phyloP scores from a whole-genome alignment of 2,797 vertebrate species.

The Hybognathus amarus region DNA sequence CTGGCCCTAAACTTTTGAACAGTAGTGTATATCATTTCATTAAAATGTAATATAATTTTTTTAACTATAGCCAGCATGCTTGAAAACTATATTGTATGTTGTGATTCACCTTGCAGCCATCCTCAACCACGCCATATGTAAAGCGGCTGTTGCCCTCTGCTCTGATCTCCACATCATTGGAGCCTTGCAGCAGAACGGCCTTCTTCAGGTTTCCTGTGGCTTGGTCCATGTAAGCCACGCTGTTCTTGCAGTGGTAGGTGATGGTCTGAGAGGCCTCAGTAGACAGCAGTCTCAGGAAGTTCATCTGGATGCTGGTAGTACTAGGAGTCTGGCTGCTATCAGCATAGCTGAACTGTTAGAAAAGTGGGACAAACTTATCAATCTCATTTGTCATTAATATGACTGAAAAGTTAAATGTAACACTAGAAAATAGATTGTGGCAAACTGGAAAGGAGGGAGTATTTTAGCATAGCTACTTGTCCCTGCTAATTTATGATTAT shows the following conservation, averaged over 20 bases:
- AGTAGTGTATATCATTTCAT: not conserved
- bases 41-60: not conserved
- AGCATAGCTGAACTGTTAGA: constrained; percentile 89
- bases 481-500: not conserved
- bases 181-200: constrained; percentile 91
- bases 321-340: constrained; percentile 84
- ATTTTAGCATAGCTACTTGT: not conserved
- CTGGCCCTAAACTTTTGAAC: not conserved
- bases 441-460: not conserved
- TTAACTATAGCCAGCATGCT: not conserved
- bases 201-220: constrained; percentile 92
- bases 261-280: constrained; percentile 92
- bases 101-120: constrained; percentile 91
- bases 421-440: not conserved
- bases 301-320: constrained; percentile 90
- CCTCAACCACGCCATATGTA: constrained; percentile 91
- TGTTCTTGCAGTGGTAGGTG: constrained; percentile 99
- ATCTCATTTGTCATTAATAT: not conserved
- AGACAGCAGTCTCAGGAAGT: constrained; percentile 94
- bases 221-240: constrained; percentile 94
- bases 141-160: constrained; percentile 98
- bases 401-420: not conserved
- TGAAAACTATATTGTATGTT: not conserved
- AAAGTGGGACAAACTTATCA: not conserved
- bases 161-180: constrained; percentile 95